phyloP scores from a whole-genome alignment of 92 coral and sea anemone species.

The Chrysogorgia sp. region DNA sequence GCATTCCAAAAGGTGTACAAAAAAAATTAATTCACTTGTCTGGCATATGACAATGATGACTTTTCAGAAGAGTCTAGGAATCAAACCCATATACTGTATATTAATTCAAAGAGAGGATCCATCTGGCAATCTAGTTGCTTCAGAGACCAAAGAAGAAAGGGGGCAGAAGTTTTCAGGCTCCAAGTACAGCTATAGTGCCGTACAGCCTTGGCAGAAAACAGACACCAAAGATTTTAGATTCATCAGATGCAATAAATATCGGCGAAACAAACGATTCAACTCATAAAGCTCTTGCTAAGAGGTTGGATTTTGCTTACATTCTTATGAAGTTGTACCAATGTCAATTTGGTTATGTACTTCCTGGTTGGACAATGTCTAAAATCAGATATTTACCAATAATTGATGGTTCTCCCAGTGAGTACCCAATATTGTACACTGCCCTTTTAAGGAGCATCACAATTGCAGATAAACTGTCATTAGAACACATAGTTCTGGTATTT shows the following conservation, averaged over 20 bases:
- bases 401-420: slow-evolving; percentile 23
- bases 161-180: neutral
- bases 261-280: neutral
- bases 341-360: neutral
- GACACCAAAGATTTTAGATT: slow-evolving; percentile 8
- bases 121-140: neutral
- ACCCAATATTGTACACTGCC: neutral
- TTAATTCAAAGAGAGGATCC: slow-evolving; percentile 12
- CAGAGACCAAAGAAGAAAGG: neutral
- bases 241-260: neutral
- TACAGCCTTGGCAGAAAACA: slow-evolving; percentile 19
- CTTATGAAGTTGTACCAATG: neutral
- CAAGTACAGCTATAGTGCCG: neutral
- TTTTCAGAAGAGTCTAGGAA: no score
- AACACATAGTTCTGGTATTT: slow-evolving; percentile 11
- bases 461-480: slow-evolving; percentile 8
- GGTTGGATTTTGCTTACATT: neutral
- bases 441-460: neutral
- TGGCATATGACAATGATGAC: no score
- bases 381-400: slow-evolving; percentile 13
- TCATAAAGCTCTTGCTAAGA: neutral
- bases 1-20: no score
- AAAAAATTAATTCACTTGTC: no score
- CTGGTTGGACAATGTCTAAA: neutral
- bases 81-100: no score